Evolutionary conservation across 2,888 invertebrate species (phyloP), one percentile per base, ranked within the genome.

Genomic region (Beris morrisii): DNA sequence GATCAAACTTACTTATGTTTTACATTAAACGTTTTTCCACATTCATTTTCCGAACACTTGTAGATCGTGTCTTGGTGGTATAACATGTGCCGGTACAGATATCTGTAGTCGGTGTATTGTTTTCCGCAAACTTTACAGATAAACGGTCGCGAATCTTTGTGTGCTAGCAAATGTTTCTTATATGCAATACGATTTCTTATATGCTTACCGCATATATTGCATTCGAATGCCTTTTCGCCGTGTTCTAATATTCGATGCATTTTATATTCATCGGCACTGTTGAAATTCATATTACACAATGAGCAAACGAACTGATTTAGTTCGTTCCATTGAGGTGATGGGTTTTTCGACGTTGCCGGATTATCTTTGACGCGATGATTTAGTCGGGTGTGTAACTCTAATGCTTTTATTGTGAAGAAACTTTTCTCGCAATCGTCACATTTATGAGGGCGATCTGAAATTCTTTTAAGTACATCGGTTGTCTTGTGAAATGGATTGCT

Each of bases 321-420:
- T 38, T 38, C 38, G 38, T 9, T 38, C 5, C 9, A 38, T 7
- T 38, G 5, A 1, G 38, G 9, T 30, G 55, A 45, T n/a, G 22
- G 5, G 5, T 32, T 5, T 4, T 3, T 48, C n/a, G 15, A n/a
- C 7, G 13, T n/a, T 11, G n/a, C 15, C 5, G 11, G 5, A 6
- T 1, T 54, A 12, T 5, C 1, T 32, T 64, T 57, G 12, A n/a
- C 15, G 50, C 83, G 83, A 82, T 83, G 84, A 80, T 82, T 79
- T 78, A 82, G 68, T 69, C 73, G 73, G 67, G 69, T 74, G 38
- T 71, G 71, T 7, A 71, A 30, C 5, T n/a, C 30, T 4, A 70
- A 12, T 0, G 70, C 71, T 32, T 53, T 58, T 0, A 9, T 11
- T 0, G 70, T 71, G 30, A 69, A 59, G 46, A 68, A 71, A 15